phyloP scores from a whole-genome alignment of 2,888 invertebrate species.

The Aphodius sticticus region DNA sequence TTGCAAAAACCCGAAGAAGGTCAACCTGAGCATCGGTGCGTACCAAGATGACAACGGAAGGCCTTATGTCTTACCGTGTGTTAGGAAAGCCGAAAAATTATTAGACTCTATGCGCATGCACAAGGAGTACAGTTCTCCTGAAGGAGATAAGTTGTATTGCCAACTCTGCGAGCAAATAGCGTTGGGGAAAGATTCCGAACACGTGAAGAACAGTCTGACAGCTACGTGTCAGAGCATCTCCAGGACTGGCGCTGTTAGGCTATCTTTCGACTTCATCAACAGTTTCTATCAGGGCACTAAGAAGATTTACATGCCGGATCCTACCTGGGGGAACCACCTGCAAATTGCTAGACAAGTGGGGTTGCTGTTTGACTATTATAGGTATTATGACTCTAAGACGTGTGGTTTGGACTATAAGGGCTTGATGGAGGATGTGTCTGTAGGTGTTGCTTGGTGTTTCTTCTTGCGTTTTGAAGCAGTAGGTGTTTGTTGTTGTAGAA shows the following conservation, averaged over 20 bases:
- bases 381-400: conserved; percentile 72
- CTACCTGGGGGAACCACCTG: conserved; percentile 76
- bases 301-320: conserved; percentile 68
- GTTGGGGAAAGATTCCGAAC: conserved; percentile 64
- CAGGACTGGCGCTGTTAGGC: conserved; percentile 71
- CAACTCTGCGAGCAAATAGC: conserved; percentile 62
- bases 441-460: neutral
- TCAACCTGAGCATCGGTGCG: conserved; percentile 71
- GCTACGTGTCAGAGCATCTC: conserved; percentile 64
- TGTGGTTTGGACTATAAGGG: conserved; percentile 73
- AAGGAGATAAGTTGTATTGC: conserved; percentile 62
- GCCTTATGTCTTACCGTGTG: conserved; percentile 70
- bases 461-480: neutral
- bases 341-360: conserved; percentile 71
- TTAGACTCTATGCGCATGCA: conserved; percentile 60
- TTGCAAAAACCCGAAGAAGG: conserved; percentile 71
- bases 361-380: conserved; percentile 67
- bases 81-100: conserved; percentile 67
- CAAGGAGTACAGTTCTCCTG: conserved; percentile 71
- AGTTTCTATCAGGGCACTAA: conserved; percentile 65
- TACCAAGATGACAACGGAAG: conserved; percentile 75
- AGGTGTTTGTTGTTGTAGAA: conserved; percentile 65
- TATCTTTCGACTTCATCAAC: conserved; percentile 69
- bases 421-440: conserved; percentile 66
- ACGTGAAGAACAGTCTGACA: conserved; percentile 58